Evolutionary conservation across 1,140 invertebrate genomes (phyloP).

Genomic region (Solen grandis): DNA sequence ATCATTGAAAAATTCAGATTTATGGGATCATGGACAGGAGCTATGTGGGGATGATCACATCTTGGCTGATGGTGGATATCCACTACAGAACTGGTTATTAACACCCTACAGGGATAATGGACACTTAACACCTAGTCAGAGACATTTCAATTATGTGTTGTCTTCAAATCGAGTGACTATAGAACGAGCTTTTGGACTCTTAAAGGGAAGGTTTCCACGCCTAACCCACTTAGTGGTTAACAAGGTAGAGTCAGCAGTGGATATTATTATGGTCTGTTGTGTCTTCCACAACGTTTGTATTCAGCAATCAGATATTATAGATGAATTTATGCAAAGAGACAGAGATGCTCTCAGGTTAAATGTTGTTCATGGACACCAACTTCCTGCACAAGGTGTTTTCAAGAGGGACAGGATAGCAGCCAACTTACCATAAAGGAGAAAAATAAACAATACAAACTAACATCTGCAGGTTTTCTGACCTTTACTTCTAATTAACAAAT

Average conservation of each 20-base stretch:
- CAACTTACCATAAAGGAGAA: conserved; percentile 30
- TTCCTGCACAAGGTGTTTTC: conserved; percentile 13
- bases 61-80: conserved; percentile 59
- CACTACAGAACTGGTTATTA: conserved; percentile 52
- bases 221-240: conserved; percentile 66
- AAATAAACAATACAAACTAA: no score
- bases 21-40: conserved; percentile 26
- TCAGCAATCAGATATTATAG: conserved; percentile 24
- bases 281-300: conserved; percentile 78
- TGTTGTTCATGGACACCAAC: conserved; percentile 44
- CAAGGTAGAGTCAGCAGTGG: conserved; percentile 67
- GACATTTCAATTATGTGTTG: conserved; percentile 67
- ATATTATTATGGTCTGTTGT: conserved; percentile 65
- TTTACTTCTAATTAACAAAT: conserved; percentile 24
- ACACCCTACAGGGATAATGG: conserved; percentile 61
- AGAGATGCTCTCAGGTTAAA: conserved; percentile 22
- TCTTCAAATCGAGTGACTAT: conserved; percentile 67
- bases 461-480: conserved; percentile 23
- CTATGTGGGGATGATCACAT: conserved; percentile 45
- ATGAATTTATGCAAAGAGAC: conserved; percentile 36
- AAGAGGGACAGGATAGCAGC: conserved; percentile 31
- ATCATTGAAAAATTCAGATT: conserved; percentile 40
- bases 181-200: conserved; percentile 66
- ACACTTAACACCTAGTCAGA: conserved; percentile 68
- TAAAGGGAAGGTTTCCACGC: conserved; percentile 73